A percentile compares a stretch with the other conserved stretches of the same genome.
Evolutionary conservation across 2,888 invertebrate species (phyloP).

Genomic region (Meandrusa payeni): DNA sequence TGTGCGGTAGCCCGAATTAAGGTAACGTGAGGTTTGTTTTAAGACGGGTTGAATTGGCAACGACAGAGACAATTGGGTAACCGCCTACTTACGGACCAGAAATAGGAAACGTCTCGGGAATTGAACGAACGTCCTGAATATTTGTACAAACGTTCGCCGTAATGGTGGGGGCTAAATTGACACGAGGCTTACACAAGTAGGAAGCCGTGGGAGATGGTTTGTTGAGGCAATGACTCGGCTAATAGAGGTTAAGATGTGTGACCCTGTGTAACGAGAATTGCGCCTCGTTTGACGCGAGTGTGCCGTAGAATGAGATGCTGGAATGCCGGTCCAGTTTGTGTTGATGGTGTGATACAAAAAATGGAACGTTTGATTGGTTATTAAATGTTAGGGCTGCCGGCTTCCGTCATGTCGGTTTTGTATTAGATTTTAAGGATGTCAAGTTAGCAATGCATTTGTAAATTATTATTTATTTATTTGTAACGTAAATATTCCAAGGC

Average conservation of each 20-base stretch:
- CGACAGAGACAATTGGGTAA: slow-evolving; percentile 26
- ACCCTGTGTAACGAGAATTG: slow-evolving; percentile 60
- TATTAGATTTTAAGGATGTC: too few species aligned
- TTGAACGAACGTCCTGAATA: slow-evolving; percentile 43
- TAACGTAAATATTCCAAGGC: too few species aligned
- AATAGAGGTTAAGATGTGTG: slow-evolving; percentile 77
- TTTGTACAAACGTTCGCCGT: slow-evolving; percentile 31
- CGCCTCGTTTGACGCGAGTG: slow-evolving; percentile 60
- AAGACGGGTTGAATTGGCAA: slow-evolving; percentile 4
- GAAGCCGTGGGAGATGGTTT: slow-evolving; percentile 65
- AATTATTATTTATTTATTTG: too few species aligned
- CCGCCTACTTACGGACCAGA: slow-evolving; percentile 27
- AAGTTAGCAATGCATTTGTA: too few species aligned
- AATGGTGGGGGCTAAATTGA: slow-evolving; percentile 60
- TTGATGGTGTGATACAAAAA: slow-evolving; percentile 21
- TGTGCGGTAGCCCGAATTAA: not conserved
- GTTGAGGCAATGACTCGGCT: slow-evolving; percentile 59
- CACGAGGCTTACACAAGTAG: slow-evolving; percentile 49
- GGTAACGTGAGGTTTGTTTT: not conserved
- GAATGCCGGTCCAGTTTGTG: slow-evolving; percentile 30
- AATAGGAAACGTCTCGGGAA: slow-evolving; percentile 46
- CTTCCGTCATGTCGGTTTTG: too few species aligned
- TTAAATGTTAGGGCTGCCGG: slow-evolving; percentile 6
- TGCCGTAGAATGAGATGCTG: slow-evolving; percentile 50
- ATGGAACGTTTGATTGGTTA: slow-evolving; percentile 5